phyloP scores from a whole-genome alignment of 2,888 invertebrate species.

The Aethes cnicana region DNA sequence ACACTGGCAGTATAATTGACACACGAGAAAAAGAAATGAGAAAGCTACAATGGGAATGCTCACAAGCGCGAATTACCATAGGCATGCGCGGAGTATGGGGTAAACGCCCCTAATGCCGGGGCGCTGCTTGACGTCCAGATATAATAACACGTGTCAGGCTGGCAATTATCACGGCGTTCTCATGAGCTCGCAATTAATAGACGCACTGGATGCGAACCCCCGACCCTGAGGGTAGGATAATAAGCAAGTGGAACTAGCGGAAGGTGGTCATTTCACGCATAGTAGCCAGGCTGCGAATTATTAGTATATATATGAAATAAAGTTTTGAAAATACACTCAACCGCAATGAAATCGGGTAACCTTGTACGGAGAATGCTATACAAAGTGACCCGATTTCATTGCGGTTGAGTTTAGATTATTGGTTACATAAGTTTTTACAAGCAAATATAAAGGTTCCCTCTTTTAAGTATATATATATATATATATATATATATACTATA shows the following conservation, averaged over 20 bases:
- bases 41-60: slow-evolving; percentile 46
- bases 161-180: slow-evolving; percentile 60
- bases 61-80: slow-evolving; percentile 55
- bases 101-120: slow-evolving; percentile 57
- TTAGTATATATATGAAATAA: slow-evolving; percentile 32
- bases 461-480: no score
- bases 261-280: slow-evolving; percentile 48
- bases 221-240: slow-evolving; percentile 37
- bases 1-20: slow-evolving; percentile 19
- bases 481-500: no score
- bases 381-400: no score
- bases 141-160: slow-evolving; percentile 56
- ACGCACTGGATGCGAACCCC: slow-evolving; percentile 53
- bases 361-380: no score
- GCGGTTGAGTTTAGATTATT: no score
- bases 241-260: slow-evolving; percentile 40
- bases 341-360: no score
- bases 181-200: slow-evolving; percentile 61
- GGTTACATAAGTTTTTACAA: no score
- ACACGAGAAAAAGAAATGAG: slow-evolving; percentile 24
- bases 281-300: slow-evolving; percentile 35
- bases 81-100: slow-evolving; percentile 51
- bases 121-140: slow-evolving; percentile 57
- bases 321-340: no score
- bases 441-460: no score